phyloP scores from a whole-genome alignment of 2,113 vertebrate species.

The Chloroceryle aenea region DNA sequence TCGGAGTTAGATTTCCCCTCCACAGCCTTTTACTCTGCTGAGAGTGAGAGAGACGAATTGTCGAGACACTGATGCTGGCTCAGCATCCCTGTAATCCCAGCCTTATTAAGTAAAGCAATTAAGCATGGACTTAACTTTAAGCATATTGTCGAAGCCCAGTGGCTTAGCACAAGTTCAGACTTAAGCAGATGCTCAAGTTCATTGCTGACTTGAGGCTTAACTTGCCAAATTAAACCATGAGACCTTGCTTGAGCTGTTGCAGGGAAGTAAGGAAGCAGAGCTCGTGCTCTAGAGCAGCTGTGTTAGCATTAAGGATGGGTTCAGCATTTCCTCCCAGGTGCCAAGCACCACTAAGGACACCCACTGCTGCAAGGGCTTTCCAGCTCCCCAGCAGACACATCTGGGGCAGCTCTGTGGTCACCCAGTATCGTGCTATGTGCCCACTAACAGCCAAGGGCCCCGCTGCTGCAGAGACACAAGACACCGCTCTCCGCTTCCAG shows the following conservation, averaged over 20 bases:
- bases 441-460: background rate
- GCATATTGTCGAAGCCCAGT: background rate
- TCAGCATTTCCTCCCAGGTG: background rate
- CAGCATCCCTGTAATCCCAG: constrained; percentile 4
- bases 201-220: constrained; percentile 24
- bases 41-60: background rate
- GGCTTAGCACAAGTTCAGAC: background rate
- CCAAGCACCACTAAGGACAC: background rate
- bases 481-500: background rate
- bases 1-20: background rate
- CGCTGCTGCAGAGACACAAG: rapidly evolving
- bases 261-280: background rate
- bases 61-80: background rate
- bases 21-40: background rate
- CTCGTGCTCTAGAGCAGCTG: background rate
- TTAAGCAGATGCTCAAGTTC: background rate
- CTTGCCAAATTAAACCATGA: background rate
- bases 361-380: background rate
- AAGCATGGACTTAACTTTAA: constrained; percentile 5
- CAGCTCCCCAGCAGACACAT: background rate
- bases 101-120: constrained; percentile 36
- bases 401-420: background rate
- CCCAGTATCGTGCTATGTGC: background rate
- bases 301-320: background rate
- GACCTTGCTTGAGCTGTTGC: background rate